Conservation (phyloP, 2,113 vertebrate species). For the Mastomys coucha region DNA sequence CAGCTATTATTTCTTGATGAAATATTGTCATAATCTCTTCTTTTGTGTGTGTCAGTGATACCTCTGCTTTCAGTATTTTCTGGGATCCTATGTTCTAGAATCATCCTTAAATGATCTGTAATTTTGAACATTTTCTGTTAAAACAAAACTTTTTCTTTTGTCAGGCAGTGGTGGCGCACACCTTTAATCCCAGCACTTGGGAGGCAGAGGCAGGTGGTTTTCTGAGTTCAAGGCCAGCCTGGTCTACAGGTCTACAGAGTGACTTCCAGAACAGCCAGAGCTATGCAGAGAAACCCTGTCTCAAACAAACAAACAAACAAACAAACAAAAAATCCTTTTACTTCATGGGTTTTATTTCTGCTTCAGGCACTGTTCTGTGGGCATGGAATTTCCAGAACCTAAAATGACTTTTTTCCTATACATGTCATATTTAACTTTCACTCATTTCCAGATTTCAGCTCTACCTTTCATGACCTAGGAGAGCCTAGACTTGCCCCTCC, state of each 20-base stretch:
- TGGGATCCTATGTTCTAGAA: neutral
- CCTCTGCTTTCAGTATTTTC: neutral
- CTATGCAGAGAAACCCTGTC: too few relatives aligned
- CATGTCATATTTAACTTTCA: neutral
- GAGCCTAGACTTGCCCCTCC: neutral
- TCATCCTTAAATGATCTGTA: neutral
- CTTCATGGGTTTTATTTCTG: neutral
- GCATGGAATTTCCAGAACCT: neutral
- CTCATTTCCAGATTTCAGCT: neutral
- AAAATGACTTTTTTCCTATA: neutral
- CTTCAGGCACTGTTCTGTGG: neutral
- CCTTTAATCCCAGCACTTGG: too few relatives aligned
- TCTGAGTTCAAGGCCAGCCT: too few relatives aligned
- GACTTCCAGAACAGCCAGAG: too few relatives aligned
- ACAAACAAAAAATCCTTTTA: too few relatives aligned
- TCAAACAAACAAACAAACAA: too few relatives aligned
- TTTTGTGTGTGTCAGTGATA: neutral
- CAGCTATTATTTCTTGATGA: neutral
- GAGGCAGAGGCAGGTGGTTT: too few relatives aligned
- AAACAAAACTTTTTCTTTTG: too few relatives aligned
- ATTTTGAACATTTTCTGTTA: neutral
- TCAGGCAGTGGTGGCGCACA: too few relatives aligned
- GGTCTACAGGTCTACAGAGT: too few relatives aligned
- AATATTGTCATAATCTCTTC: neutral
- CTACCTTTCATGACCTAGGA: neutral